phyloP scores from a whole-genome alignment of 2,113 vertebrate species.

The Mesoclemmys tuberculata region DNA sequence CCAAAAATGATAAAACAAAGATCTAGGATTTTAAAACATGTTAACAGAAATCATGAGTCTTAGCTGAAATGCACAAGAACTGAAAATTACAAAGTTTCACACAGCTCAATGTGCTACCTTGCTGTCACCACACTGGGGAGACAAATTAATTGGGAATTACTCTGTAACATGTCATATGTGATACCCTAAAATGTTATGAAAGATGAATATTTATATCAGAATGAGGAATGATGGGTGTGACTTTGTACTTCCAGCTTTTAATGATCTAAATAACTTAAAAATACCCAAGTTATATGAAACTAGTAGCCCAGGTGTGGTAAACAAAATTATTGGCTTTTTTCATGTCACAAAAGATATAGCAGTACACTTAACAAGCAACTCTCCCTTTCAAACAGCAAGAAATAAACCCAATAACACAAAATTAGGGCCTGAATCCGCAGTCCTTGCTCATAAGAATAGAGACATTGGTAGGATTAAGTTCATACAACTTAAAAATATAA shows the following conservation, averaged over 20 bases:
- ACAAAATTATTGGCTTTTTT: neutral
- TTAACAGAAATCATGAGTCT: neutral
- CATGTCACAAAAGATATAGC: neutral
- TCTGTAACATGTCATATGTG: neutral
- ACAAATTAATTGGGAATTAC: slow-evolving; percentile 36
- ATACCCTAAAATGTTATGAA: slow-evolving; percentile 1
- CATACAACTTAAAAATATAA: neutral
- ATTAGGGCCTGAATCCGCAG: neutral
- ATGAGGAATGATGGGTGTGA: neutral
- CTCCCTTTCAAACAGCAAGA: neutral
- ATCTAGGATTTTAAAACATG: neutral
- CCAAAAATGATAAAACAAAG: neutral
- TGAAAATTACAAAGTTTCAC: neutral
- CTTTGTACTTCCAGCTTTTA: neutral
- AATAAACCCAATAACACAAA: neutral
- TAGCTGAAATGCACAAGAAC: neutral
- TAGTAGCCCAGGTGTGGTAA: neutral
- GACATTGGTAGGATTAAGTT: neutral
- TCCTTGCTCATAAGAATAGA: neutral
- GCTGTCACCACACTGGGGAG: neutral
- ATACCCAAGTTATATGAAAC: neutral
- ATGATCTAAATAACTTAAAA: slow-evolving; percentile 4
- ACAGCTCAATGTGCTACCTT: neutral
- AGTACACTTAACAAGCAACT: neutral
- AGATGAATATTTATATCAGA: slow-evolving; percentile 7